Base-by-base conservation (phyloP, 2,888 invertebrate genomes). In the Lacanobia oleracea region DNA sequence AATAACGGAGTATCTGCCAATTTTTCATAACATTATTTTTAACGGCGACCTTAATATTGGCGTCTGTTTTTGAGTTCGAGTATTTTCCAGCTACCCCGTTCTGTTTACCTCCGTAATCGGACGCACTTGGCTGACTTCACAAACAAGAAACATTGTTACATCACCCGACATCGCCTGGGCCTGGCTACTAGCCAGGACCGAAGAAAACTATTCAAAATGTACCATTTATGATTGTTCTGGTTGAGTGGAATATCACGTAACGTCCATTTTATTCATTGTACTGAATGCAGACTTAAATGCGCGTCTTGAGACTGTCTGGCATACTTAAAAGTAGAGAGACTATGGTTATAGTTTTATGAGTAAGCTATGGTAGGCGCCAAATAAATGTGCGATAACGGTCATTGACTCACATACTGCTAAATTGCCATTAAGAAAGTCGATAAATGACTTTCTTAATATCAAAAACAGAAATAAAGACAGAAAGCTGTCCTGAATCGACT, bases 81-180 rank as follows among this genome's bases (percentile, higher is more conserved):
- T 73, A 54, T 71, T 81, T 81, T 81, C 50, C 76, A 56, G 48
- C 14, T 27, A 33, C 60, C 27, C 40, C 18, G 21, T 18, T 57
- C 50, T 72, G 60, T 85, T 70, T 83, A 62, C 75, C 45, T 59
- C 57, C 67, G 66, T 63, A 62, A 75, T 74, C 69, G 56, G 51
- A 72, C 71, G 66, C 71, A 73, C 68, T 60, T 56, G 74, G 64
- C 37, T 61, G 70, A 43, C 51, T 72, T 59, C 63, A 67, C 72
- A 86, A 86, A 84, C 81, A 83, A 72, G 68, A 53, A 75, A 75
- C 40, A 61, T n/a, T 57, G 60, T 79, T 79, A 68, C 50, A 27
- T 68, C 66, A 64, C 14, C 56, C 54, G 37, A 64, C 76, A 37
- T 18, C 2, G 56, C n/a, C 21, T 23, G 16, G 23, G 8, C 16